These are phyloP conservation scores for Cladopsammia gracilis DNA, from an alignment of 64 coral and sea anemone species.

Conservation along the genomic window DNA sequence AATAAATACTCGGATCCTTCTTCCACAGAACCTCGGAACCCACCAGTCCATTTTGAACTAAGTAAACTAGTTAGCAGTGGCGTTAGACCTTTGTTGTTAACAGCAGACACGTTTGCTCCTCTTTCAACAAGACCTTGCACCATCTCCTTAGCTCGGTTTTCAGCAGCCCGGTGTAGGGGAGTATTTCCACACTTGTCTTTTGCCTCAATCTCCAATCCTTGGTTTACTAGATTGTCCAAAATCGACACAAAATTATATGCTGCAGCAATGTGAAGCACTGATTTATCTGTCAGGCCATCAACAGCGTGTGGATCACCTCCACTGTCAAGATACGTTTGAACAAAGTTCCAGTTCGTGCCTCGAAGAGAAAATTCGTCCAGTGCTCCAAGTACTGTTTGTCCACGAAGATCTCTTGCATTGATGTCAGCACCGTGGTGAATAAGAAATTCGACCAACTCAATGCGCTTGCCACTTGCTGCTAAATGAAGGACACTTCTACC, in stretches of 20 bases:
- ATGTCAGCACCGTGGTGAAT: neutral
- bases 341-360: neutral
- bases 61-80: conserved; percentile 33
- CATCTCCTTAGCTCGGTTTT: neutral
- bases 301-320: neutral
- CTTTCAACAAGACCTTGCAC: conserved; percentile 28
- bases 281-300: neutral
- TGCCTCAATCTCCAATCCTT: neutral
- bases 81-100: conserved; percentile 33
- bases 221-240: neutral
- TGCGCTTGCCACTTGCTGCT: neutral
- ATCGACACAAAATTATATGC: too few relatives aligned
- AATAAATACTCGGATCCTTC: neutral
- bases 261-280: conserved; percentile 4
- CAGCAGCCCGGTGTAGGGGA: conserved; percentile 46
- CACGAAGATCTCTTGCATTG: neutral
- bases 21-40: too few relatives aligned
- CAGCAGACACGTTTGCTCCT: conserved; percentile 61
- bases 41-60: neutral
- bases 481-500: neutral
- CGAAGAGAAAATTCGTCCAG: neutral
- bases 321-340: neutral
- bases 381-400: neutral
- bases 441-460: neutral
- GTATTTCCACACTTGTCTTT: conserved; percentile 11